phyloP scores from a whole-genome alignment of 2,113 vertebrate genomes.

The Oryctolagus cuniculus region DNA sequence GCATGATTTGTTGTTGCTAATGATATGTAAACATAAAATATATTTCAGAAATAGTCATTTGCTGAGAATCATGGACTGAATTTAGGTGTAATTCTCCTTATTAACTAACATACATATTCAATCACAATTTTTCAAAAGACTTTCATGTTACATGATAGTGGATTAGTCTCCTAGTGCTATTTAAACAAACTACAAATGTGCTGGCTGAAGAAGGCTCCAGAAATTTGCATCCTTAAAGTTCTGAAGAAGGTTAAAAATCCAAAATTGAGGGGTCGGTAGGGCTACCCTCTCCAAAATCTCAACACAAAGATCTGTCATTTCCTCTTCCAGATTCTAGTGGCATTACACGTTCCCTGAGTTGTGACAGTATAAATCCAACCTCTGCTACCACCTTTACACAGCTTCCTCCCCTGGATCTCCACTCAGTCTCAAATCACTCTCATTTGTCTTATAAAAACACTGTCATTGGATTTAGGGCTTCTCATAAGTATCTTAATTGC shows the following conservation, averaged over 20 bases:
- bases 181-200: background rate
- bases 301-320: background rate
- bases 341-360: accelerated
- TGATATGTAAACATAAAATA: background rate
- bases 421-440: background rate
- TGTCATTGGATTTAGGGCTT: background rate
- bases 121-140: background rate
- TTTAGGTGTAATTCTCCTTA: background rate
- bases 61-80: background rate
- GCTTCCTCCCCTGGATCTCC: background rate
- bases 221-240: background rate
- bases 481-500: background rate
- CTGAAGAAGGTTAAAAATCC: background rate
- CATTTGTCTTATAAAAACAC: background rate
- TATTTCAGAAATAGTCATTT: background rate
- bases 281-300: background rate
- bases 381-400: background rate
- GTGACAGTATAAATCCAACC: background rate
- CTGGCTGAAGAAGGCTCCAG: background rate
- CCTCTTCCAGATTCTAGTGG: background rate
- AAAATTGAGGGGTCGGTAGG: background rate
- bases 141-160: background rate
- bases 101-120: background rate
- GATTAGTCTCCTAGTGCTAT: background rate
- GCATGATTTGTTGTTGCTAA: background rate